Evolutionary conservation across 2,113 vertebrate genomes (phyloP).

Genomic region (Pelobates fuscus): DNA sequence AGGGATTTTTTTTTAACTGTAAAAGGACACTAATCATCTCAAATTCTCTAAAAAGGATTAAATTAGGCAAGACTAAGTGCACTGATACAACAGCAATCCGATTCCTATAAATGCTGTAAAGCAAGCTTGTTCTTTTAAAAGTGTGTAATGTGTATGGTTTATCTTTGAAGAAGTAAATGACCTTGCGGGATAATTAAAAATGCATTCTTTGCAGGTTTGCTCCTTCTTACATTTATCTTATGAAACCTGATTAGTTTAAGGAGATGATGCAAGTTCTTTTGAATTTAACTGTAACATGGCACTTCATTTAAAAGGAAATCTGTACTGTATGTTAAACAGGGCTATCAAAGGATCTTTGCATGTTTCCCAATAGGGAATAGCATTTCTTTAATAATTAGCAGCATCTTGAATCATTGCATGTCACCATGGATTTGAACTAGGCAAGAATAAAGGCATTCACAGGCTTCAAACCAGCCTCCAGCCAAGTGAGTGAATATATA

Average conservation of each 20-base stretch:
- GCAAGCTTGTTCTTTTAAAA: background rate
- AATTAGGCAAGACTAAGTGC: background rate
- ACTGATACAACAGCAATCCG: background rate
- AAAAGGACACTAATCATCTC: background rate
- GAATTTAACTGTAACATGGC: constrained; percentile 24
- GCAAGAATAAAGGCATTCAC: constrained; percentile 7
- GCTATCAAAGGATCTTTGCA: constrained; percentile 33
- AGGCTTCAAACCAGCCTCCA: constrained; percentile 6
- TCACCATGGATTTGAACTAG: constrained; percentile 23
- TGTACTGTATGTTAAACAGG: constrained; percentile 40
- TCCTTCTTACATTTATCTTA: constrained; percentile 30
- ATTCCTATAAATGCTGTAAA: background rate
- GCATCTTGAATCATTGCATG: constrained; percentile 19
- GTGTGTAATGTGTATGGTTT: background rate
- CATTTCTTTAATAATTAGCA: constrained; percentile 39
- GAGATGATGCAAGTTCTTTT: constrained; percentile 22
- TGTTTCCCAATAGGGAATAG: constrained; percentile 29
- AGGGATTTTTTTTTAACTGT: too few relatives aligned
- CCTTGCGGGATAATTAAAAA: constrained; percentile 42
- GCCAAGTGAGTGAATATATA: background rate
- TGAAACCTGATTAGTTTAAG: constrained; percentile 40
- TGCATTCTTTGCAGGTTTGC: constrained; percentile 26
- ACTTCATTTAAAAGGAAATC: constrained; percentile 15
- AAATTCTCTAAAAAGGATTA: background rate
- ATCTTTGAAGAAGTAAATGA: constrained; percentile 26